These are phyloP conservation scores for Geopemphigus sp. DNA, from an alignment of 1,140 invertebrate species.

Conservation along the genomic window DNA sequence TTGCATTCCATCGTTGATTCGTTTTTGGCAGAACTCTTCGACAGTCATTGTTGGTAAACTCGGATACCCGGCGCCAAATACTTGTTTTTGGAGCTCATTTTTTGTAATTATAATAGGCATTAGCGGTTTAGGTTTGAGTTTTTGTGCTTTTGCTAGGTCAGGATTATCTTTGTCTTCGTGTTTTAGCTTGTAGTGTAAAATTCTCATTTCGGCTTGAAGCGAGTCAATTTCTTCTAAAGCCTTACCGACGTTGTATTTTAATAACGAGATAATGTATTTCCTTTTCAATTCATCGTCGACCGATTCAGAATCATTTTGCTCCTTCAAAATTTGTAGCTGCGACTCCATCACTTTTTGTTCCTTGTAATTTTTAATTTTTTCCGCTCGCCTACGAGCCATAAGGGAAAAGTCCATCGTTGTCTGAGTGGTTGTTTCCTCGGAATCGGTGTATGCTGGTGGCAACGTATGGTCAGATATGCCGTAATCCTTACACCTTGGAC, in stretches of 20 bases:
- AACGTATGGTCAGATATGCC: conserved; percentile 66
- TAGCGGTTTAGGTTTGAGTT: conserved; percentile 58
- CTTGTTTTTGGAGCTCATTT: conserved; percentile 84
- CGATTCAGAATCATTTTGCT: conserved; percentile 59
- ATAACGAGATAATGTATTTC: conserved; percentile 76
- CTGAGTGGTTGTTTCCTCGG: conserved; percentile 38
- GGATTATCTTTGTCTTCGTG: conserved; percentile 64
- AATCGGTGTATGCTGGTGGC: conserved; percentile 54
- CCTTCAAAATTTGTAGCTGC: conserved; percentile 65
- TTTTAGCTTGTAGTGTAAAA: conserved; percentile 59
- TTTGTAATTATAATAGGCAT: conserved; percentile 91
- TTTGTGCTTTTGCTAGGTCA: conserved; percentile 52
- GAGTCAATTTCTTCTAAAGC: conserved; percentile 76
- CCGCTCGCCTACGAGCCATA: conserved; percentile 59
- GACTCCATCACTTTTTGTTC: conserved; percentile 76
- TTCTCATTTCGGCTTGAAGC: conserved; percentile 69
- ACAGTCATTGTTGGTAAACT: conserved; percentile 87
- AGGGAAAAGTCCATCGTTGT: conserved; percentile 51
- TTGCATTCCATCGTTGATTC: conserved; percentile 76
- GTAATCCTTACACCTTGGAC: conserved; percentile 66
- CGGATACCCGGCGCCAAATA: conserved; percentile 93
- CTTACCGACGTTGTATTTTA: conserved; percentile 73
- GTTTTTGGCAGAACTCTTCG: conserved; percentile 92
- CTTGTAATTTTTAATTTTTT: conserved; percentile 77
- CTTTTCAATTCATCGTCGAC: conserved; percentile 79